These are phyloP conservation scores for Calcarius lapponicus DNA, from an alignment of 2,797 vertebrate genomes.

Conservation along the genomic window DNA sequence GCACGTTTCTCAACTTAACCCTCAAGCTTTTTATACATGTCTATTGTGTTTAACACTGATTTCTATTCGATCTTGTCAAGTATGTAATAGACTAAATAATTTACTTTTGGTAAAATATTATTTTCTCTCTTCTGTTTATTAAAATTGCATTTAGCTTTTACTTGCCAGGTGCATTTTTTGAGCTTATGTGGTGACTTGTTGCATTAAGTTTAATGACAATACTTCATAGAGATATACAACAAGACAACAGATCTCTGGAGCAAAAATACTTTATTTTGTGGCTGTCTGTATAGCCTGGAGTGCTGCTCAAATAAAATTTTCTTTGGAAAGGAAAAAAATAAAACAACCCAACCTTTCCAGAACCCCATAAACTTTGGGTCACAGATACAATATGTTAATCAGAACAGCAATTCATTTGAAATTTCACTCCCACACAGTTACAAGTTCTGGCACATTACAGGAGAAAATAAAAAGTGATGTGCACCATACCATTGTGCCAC, in stretches of 20 bases:
- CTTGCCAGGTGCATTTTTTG: neutral
- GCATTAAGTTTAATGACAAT: neutral
- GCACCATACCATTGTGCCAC: neutral
- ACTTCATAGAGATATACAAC: neutral
- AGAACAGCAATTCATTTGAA: neutral
- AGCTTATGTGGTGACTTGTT: neutral
- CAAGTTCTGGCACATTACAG: neutral
- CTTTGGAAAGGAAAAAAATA: neutral
- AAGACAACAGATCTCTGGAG: neutral
- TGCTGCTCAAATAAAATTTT: neutral
- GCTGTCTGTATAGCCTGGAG: neutral
- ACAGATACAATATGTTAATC: neutral
- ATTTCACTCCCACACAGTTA: neutral
- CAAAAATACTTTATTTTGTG: constrained; percentile 23
- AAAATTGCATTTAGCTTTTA: neutral
- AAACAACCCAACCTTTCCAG: neutral
- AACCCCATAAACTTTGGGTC: neutral
- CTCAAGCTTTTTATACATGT: neutral
- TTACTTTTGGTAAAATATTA: neutral
- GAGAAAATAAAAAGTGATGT: neutral
- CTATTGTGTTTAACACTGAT: neutral
- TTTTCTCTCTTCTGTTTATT: neutral
- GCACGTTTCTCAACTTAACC: neutral
- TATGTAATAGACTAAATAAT: neutral
- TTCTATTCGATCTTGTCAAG: neutral